These are phyloP conservation scores for Porites rus DNA, from an alignment of 92 coral and sea anemone species.

Conservation along the genomic window DNA sequence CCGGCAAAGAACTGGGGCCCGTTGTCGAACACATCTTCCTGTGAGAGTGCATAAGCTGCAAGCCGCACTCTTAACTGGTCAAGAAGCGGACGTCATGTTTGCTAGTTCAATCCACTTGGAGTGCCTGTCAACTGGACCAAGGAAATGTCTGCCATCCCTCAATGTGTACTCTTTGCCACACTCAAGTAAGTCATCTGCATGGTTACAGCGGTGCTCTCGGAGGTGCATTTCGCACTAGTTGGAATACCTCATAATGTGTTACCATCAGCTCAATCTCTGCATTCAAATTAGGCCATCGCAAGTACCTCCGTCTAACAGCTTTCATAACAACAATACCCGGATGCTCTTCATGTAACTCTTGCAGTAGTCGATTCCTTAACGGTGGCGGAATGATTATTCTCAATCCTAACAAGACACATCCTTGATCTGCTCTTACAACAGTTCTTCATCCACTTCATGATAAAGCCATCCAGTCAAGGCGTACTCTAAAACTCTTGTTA, in stretches of 20 bases:
- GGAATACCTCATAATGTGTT: conserved; percentile 27
- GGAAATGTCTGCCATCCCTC: too few species aligned
- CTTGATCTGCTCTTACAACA: conserved; percentile 43
- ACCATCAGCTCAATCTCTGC: conserved; percentile 28
- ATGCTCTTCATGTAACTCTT: too few species aligned
- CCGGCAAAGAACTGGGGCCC: conserved; percentile 63
- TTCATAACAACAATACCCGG: not conserved
- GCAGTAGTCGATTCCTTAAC: not conserved
- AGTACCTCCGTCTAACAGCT: conserved; percentile 28
- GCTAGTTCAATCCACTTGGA: too few species aligned
- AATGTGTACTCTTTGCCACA: too few species aligned
- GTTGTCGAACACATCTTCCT: conserved; percentile 45
- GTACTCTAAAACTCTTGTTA: too few species aligned
- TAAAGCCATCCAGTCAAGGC: conserved; percentile 2
- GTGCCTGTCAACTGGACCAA: too few species aligned
- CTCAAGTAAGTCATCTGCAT: too few species aligned
- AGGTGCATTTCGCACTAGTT: too few species aligned
- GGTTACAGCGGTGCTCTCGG: too few species aligned
- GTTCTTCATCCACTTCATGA: conserved; percentile 56
- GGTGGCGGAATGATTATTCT: conserved; percentile 58
- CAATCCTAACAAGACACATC: conserved; percentile 56
- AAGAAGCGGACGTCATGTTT: too few species aligned
- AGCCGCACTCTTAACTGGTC: too few species aligned
- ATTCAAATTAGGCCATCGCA: conserved; percentile 33
- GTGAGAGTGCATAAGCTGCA: not conserved